Evolutionary conservation across 2,888 invertebrate genomes (phyloP).

Genomic region (Agrilus biguttatus): DNA sequence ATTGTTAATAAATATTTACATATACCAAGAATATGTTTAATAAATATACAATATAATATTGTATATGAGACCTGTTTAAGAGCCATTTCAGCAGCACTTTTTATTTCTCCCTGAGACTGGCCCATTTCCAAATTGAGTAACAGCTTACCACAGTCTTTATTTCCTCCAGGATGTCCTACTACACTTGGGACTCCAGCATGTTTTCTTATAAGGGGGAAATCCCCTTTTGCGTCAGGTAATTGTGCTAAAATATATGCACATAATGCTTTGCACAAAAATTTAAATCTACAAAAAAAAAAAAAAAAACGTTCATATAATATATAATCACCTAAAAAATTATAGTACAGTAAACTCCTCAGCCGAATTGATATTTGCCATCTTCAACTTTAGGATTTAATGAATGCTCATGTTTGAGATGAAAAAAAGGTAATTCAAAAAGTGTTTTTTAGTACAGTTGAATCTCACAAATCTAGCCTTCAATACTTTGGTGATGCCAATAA

Average conservation of each 20-base stretch:
- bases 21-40: neutral
- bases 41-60: no score
- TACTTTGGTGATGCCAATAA: no score
- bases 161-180: slow-evolving; percentile 29
- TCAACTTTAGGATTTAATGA: no score
- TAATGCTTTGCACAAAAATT: slow-evolving; percentile 35
- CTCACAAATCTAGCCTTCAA: no score
- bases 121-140: slow-evolving; percentile 27
- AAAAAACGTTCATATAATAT: neutral
- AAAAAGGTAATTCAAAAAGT: no score
- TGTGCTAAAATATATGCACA: slow-evolving; percentile 40
- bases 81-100: slow-evolving; percentile 26
- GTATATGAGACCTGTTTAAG: slow-evolving; percentile 23
- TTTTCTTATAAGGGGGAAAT: slow-evolving; percentile 25
- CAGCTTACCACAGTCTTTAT: slow-evolving; percentile 26
- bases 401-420: no score
- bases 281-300: slow-evolving; percentile 18
- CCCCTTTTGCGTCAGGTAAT: slow-evolving; percentile 37
- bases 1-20: no score
- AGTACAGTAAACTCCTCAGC: neutral
- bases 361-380: no score
- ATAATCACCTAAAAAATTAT: neutral
- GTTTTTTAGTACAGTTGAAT: no score
- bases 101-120: slow-evolving; percentile 29
- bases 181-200: slow-evolving; percentile 20